Percentiles rank a stretch among this genome's conserved stretches.
Evolutionary conservation across 2,888 invertebrate species (phyloP).

Genomic region (Drosophila kanekoi): DNA sequence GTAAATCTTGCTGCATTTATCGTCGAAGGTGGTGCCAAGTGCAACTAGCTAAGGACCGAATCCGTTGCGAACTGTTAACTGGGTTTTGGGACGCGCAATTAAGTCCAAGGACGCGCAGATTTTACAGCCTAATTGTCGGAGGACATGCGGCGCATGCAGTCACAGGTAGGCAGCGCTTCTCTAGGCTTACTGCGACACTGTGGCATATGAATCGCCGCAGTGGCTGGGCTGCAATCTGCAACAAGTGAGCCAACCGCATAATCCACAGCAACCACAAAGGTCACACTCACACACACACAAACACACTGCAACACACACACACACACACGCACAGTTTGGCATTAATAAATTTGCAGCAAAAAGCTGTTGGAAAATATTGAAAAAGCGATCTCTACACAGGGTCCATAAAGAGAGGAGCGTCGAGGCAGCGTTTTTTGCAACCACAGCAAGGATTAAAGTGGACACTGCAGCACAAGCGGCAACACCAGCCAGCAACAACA

Average conservation of each 20-base stretch:
- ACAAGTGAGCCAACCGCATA: slow-evolving; percentile 75
- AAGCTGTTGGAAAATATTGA: slow-evolving; percentile 75
- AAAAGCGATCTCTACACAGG: slow-evolving; percentile 77
- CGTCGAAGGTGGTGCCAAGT: slow-evolving; percentile 11
- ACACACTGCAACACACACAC: slow-evolving; percentile 9
- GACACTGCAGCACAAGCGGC: slow-evolving; percentile 44
- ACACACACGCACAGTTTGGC: slow-evolving; percentile 44
- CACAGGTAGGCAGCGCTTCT: slow-evolving; percentile 17
- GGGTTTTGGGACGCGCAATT: slow-evolving; percentile 34
- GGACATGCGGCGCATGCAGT: background rate
- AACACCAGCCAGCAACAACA: slow-evolving; percentile 4
- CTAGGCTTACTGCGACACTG: slow-evolving; percentile 5
- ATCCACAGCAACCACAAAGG: slow-evolving; percentile 74
- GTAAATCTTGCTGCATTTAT: slow-evolving; percentile 40
- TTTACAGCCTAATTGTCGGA: slow-evolving; percentile 39
- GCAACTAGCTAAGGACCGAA: background rate
- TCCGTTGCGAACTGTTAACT: background rate
- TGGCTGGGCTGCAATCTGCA: slow-evolving; percentile 50
- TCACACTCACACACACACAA: slow-evolving; percentile 54
- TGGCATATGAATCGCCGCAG: slow-evolving; percentile 46
- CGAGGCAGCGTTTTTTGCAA: slow-evolving; percentile 43
- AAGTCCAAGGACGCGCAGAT: slow-evolving; percentile 45
- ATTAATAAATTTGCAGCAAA: slow-evolving; percentile 74
- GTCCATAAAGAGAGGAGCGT: slow-evolving; percentile 53
- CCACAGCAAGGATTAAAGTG: slow-evolving; percentile 73